Base-by-base conservation (phyloP, 2,113 vertebrate species). In the Saimiri boliviensis region DNA sequence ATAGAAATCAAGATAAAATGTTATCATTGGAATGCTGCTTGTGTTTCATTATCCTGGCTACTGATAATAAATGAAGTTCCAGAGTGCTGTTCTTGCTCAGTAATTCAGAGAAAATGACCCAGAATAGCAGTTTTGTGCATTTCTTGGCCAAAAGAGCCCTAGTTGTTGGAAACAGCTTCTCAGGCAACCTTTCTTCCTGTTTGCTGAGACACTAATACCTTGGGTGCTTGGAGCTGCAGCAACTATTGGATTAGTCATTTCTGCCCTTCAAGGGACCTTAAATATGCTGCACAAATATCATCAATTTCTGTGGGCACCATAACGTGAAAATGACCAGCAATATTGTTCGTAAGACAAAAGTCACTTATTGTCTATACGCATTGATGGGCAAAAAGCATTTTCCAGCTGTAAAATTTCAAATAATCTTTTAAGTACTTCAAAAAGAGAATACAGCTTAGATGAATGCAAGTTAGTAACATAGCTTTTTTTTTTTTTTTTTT, bases 41-140 rank as follows among this genome's bases (percentile, higher is more conserved):
- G 37, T 68, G 76, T 35, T 74, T 83, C 76, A 68, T 96, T 76
- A 58, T 73, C 47, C 76, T 77, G 68, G 40, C 56, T 42, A 42
- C 74, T 21, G 56, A 58, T 87, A n/a, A 74, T 68, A 86, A 80
- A 68, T 66, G 37, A 54, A 40, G 23, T 19, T 82, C 54, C 30
- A 14, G 20, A 58, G 11, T 58, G 19, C 25, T 5, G 25, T 20
- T 76, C 56, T 74, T 82, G 88, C 76, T 86, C 40, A 66, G 2
- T 91, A 76, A 86, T 86, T 86, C 66, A 93, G 60, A 96, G 77
- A 27, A 54, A 70, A n/a, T 89, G 60, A 90, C 60, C 60, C 42
- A 81, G 58, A 87, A 37, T 3, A 87, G 58, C 35, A 58, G 35
- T 40, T 68, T 40, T 68, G 68, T 37, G 49, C 25, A 37, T 68